These are phyloP conservation scores for Gephyroberyx darwinii DNA, from an alignment of 2,797 vertebrate species.

Conservation along the genomic window DNA sequence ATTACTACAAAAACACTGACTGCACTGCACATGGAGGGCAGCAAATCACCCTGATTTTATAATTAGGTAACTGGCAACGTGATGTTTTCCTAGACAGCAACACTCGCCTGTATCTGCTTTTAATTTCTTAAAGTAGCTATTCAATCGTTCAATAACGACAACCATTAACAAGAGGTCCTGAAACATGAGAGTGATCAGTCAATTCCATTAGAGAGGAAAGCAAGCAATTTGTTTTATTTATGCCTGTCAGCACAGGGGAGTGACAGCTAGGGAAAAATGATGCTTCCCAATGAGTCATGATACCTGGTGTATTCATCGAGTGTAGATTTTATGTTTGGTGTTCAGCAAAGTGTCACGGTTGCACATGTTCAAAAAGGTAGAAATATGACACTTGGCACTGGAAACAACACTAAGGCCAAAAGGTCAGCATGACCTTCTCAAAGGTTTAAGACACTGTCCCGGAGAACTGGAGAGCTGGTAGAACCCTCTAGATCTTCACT, in stretches of 20 bases:
- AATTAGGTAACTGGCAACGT: conserved; percentile 48
- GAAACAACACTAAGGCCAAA: conserved; percentile 57
- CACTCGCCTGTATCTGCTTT: conserved; percentile 53
- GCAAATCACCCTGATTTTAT: conserved; percentile 48
- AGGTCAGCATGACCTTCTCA: conserved; percentile 43
- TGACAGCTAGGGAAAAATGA: conserved; percentile 33
- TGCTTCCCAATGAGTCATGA: conserved; percentile 17
- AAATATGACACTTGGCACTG: conserved; percentile 64
- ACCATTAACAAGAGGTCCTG: conserved; percentile 58
- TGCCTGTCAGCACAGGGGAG: conserved; percentile 35
- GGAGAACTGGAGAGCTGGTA: background rate
- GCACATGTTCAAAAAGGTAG: conserved; percentile 37
- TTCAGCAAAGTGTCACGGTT: conserved; percentile 32
- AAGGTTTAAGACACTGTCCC: conserved; percentile 17
- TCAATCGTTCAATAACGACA: conserved; percentile 57
- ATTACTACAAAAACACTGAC: conserved; percentile 3
- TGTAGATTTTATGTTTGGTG: conserved; percentile 9
- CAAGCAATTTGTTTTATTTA: conserved; percentile 59
- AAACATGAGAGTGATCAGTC: conserved; percentile 62
- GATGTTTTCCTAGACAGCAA: conserved; percentile 26
- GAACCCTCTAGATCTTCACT: conserved; percentile 15
- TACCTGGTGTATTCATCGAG: background rate
- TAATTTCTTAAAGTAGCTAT: conserved; percentile 71
- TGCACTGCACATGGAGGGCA: conserved; percentile 33
- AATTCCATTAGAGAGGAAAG: conserved; percentile 61